A percentile compares a stretch with the other conserved stretches of the same genome.
Conservation (phyloP, 2,113 vertebrate species). For the Halcyon malimbica region DNA sequence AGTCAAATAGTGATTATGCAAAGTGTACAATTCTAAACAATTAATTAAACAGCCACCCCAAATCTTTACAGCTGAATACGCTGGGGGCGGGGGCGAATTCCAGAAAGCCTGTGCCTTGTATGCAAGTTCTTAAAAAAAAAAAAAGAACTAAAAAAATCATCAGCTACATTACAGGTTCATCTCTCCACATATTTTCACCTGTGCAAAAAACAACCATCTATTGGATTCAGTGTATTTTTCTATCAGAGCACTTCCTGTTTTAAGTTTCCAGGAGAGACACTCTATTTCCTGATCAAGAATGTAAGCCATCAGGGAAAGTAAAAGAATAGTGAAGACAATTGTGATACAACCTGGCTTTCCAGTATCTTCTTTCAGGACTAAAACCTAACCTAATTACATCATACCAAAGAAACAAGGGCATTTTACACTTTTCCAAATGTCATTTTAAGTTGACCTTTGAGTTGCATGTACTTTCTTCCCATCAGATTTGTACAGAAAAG, state of each 20-base stretch:
- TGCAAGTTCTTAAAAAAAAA: neutral
- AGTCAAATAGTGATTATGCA: slow-evolving; percentile 54
- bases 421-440: neutral
- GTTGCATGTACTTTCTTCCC: neutral
- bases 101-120: neutral
- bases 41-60: slow-evolving; percentile 40
- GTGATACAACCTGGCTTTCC: neutral
- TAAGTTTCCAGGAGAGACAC: neutral
- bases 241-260: neutral
- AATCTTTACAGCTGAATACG: slow-evolving; percentile 34
- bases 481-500: neutral
- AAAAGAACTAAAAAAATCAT: neutral
- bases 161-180: neutral
- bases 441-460: neutral
- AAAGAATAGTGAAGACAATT: neutral
- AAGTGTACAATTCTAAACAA: slow-evolving; percentile 50
- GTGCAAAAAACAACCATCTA: neutral
- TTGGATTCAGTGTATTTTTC: neutral
- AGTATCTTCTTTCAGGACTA: neutral
- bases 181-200: neutral
- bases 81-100: neutral
- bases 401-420: neutral
- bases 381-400: neutral
- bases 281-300: neutral
- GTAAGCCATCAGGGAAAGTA: neutral